phyloP scores from a whole-genome alignment of 2,113 vertebrate species.

The Todiramphus saurophagus region DNA sequence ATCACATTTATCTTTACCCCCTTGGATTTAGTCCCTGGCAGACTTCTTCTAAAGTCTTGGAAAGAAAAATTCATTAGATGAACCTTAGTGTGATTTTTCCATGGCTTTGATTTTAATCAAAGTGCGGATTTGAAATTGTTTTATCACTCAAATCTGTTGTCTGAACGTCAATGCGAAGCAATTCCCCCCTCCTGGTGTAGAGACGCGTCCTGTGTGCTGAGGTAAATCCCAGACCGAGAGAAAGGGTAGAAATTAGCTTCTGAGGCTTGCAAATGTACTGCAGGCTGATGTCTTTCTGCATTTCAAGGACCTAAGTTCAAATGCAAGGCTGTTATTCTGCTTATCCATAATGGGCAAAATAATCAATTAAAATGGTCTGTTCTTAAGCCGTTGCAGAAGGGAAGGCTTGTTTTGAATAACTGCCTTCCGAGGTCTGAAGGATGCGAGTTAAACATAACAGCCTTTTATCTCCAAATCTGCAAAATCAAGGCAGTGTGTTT shows the following conservation, averaged over 20 bases:
- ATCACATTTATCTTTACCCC: background rate
- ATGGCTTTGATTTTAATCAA: slow-evolving; percentile 65
- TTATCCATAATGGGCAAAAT: background rate
- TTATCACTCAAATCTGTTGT: slow-evolving; percentile 57
- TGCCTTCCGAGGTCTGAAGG: background rate
- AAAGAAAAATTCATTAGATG: slow-evolving; percentile 24
- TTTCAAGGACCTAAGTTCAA: slow-evolving; percentile 15
- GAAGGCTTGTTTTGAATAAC: background rate
- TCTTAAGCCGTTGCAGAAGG: background rate
- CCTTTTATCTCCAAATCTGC: background rate
- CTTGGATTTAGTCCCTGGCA: background rate
- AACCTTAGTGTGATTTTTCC: slow-evolving; percentile 46
- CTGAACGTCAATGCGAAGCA: background rate
- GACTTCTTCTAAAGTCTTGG: background rate
- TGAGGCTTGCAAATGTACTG: slow-evolving; percentile 32
- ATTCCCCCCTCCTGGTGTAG: background rate
- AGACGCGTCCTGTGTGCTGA: background rate
- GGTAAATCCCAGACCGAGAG: slow-evolving; percentile 35
- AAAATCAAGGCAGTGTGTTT: background rate
- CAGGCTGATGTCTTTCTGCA: slow-evolving; percentile 2
- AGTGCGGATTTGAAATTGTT: slow-evolving; percentile 52
- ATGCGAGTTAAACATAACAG: background rate
- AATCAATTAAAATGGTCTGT: slow-evolving; percentile 7
- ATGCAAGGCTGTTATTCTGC: slow-evolving; percentile 8
- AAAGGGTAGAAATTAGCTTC: slow-evolving; percentile 45